Conservation (phyloP, 2,797 vertebrate genomes). For the Melanotaenia pygmaea region DNA sequence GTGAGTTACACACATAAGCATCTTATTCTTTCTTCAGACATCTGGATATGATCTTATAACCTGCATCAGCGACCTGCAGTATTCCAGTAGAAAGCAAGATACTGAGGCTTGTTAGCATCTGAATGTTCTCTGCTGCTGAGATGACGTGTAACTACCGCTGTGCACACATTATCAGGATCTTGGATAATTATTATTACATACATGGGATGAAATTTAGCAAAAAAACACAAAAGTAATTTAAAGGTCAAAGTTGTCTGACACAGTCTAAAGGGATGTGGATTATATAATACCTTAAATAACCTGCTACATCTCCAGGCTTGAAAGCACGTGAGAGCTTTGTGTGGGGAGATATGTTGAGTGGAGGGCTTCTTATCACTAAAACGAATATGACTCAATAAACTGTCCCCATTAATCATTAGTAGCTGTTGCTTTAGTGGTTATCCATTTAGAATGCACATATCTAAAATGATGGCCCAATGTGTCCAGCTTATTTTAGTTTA, state of each 20-base stretch:
- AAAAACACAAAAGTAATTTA: background rate
- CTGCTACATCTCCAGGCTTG: background rate
- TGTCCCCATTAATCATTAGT: conserved; percentile 46
- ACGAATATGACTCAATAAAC: conserved; percentile 34
- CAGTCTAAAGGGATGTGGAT: background rate
- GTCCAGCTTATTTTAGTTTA: conserved; percentile 15
- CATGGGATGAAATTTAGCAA: background rate
- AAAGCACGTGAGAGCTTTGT: conserved; percentile 14
- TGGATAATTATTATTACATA: background rate
- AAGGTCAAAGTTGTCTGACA: background rate
- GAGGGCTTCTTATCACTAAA: conserved; percentile 20
- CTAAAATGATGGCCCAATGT: conserved; percentile 1
- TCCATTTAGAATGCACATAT: conserved; percentile 34
- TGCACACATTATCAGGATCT: background rate
- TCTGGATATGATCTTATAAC: background rate
- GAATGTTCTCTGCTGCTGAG: background rate
- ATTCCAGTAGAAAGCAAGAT: background rate
- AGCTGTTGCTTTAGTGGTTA: conserved; percentile 41
- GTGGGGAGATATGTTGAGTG: conserved; percentile 13
- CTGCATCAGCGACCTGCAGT: background rate
- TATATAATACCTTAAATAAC: background rate
- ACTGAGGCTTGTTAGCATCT: background rate
- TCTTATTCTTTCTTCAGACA: background rate
- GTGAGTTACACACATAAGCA: background rate
- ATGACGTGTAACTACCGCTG: background rate